These are phyloP conservation scores for Anas bahamensis DNA, from an alignment of 2,797 vertebrate species.

Conservation along the genomic window DNA sequence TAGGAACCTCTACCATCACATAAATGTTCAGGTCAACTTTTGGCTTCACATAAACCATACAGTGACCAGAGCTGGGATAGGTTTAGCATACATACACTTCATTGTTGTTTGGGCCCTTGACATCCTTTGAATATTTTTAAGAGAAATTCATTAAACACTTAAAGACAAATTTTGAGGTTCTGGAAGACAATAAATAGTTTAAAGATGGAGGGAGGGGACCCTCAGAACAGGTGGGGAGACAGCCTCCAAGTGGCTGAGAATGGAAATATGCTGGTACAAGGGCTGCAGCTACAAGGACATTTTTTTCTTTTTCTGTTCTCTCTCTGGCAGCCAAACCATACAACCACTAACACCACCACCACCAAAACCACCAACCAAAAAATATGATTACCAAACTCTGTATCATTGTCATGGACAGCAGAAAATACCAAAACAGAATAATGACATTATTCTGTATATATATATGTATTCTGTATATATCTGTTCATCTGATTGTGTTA, in stretches of 20 bases:
- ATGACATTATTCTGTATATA: neutral
- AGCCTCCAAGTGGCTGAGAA: neutral
- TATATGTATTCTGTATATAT: neutral
- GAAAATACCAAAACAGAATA: neutral
- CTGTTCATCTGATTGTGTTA: neutral
- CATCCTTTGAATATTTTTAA: neutral
- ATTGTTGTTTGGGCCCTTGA: neutral
- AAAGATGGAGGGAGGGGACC: neutral
- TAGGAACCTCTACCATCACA: neutral
- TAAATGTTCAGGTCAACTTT: neutral
- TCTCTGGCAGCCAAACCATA: neutral
- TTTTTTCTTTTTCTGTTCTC: neutral
- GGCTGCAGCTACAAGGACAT: neutral
- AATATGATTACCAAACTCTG: neutral
- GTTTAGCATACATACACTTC: fast-evolving
- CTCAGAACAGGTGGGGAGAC: neutral
- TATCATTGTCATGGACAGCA: neutral
- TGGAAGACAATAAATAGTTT: neutral
- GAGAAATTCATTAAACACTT: neutral
- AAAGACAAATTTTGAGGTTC: neutral
- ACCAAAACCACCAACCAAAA: neutral
- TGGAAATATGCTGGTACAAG: neutral
- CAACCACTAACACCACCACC: no score
- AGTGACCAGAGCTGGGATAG: neutral
- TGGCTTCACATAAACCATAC: neutral